Conservation (phyloP, 2,797 vertebrate genomes). For the Silurus aristotelis region DNA sequence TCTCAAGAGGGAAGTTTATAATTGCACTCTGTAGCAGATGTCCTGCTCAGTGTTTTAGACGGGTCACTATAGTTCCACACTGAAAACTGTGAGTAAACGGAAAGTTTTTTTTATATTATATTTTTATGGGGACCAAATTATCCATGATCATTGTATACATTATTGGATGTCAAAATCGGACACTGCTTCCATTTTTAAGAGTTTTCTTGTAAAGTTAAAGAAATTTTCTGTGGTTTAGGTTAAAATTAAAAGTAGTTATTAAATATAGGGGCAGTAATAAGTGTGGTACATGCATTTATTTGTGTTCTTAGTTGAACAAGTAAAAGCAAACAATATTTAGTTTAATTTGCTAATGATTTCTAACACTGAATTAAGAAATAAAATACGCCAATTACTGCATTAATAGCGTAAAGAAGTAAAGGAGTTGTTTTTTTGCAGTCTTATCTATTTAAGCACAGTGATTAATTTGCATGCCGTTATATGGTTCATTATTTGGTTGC, state of each 20-base stretch:
- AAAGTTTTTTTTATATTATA: neutral
- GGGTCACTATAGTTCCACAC: neutral
- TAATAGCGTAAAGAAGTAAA: neutral
- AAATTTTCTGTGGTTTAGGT: neutral
- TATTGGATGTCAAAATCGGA: neutral
- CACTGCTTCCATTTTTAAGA: neutral
- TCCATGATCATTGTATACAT: neutral
- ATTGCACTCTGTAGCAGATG: neutral
- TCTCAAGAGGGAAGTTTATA: slow-evolving; percentile 1
- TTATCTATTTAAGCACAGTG: neutral
- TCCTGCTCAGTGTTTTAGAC: slow-evolving; percentile 1
- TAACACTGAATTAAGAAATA: neutral
- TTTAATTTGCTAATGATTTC: neutral
- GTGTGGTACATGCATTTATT: neutral
- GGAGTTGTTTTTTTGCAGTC: neutral
- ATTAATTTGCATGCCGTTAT: neutral
- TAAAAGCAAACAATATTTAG: neutral
- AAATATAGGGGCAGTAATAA: neutral
- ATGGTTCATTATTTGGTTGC: neutral
- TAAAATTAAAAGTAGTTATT: neutral
- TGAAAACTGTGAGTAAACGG: neutral
- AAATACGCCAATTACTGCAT: neutral
- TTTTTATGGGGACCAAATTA: neutral
- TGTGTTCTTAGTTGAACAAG: neutral
- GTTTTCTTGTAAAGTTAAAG: neutral